Evolutionary conservation across 2,797 vertebrate species (phyloP).

Genomic region (Dermochelys coriacea): DNA sequence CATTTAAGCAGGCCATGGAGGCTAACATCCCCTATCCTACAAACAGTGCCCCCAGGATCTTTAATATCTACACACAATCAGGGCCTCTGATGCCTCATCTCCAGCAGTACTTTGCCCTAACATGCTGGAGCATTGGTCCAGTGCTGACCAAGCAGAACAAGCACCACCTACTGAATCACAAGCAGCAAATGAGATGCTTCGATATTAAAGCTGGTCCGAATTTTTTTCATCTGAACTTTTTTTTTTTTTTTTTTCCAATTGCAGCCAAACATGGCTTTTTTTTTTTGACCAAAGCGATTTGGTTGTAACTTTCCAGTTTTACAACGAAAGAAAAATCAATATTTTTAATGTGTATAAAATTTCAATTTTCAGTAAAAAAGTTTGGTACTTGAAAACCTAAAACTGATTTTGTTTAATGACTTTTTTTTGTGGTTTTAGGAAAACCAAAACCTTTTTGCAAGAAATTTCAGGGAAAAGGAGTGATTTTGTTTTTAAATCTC

Average conservation of each 20-base stretch:
- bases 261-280: not conserved
- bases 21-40: too few relatives aligned
- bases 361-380: not conserved
- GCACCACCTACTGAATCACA: not conserved
- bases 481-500: not conserved
- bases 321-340: not conserved
- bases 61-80: too few relatives aligned
- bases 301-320: not conserved
- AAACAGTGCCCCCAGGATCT: too few relatives aligned
- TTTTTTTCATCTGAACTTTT: not conserved
- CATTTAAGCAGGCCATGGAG: too few relatives aligned
- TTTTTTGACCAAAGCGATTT: not conserved
- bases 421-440: not conserved
- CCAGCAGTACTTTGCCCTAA: not conserved
- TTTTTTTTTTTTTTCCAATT: not conserved
- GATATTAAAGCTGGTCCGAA: not conserved
- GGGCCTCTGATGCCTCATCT: too few relatives aligned
- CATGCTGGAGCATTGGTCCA: too few relatives aligned
- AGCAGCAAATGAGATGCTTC: not conserved
- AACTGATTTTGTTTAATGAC: not conserved
- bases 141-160: not conserved
- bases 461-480: not conserved
- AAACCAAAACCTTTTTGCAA: not conserved
- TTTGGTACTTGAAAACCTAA: not conserved
- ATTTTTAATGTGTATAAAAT: not conserved